Conservation (phyloP, 1,140 invertebrate genomes). For the Sinonovacula constricta region DNA sequence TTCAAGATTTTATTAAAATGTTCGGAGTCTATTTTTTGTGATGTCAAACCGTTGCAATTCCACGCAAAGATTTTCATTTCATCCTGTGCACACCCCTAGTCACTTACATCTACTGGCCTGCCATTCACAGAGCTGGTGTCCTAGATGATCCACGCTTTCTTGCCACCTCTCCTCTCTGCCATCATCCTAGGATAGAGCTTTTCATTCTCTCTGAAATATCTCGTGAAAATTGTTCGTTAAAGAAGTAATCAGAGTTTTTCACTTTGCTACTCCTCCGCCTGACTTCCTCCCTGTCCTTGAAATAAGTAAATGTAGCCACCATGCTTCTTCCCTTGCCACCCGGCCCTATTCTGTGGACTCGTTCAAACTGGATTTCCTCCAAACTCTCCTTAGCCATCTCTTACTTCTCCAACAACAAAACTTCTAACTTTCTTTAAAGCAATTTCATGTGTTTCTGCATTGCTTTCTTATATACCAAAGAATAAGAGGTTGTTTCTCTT, state of each 20-base stretch:
- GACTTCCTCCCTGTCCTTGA: background rate
- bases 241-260: background rate
- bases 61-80: too few species aligned
- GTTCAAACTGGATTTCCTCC: background rate
- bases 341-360: background rate
- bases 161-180: background rate
- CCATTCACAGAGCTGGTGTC: constrained; percentile 2
- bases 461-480: background rate
- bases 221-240: background rate
- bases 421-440: background rate
- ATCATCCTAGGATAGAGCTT: background rate
- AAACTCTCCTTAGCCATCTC: background rate
- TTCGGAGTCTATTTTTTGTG: background rate
- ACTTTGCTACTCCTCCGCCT: background rate
- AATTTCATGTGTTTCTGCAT: background rate
- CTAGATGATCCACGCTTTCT: background rate
- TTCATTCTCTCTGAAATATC: background rate
- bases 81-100: too few species aligned
- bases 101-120: background rate
- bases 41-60: too few species aligned
- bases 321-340: background rate
- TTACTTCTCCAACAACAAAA: background rate
- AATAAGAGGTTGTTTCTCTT: background rate
- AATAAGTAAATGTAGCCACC: background rate
- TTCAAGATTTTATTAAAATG: background rate